These are phyloP conservation scores for Cyprinodon diabolis DNA, from an alignment of 2,797 vertebrate genomes.

Conservation along the genomic window DNA sequence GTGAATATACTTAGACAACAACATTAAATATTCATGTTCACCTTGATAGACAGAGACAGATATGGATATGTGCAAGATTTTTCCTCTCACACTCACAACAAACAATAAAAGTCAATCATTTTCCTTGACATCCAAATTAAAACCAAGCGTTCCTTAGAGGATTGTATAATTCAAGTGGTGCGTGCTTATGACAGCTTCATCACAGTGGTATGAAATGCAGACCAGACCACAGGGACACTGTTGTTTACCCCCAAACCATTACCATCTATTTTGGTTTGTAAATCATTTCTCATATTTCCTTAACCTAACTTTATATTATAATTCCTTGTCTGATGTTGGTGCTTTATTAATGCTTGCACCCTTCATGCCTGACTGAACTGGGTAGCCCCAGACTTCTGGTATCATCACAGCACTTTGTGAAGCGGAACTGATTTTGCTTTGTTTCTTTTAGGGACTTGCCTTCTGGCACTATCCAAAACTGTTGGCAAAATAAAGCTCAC, in stretches of 20 bases:
- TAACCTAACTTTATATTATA: conserved; percentile 25
- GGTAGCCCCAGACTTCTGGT: conserved; percentile 62
- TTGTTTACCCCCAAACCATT: conserved; percentile 73
- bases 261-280: conserved; percentile 61
- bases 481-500: conserved; percentile 19
- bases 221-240: conserved; percentile 68
- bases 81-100: conserved; percentile 21
- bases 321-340: conserved; percentile 62
- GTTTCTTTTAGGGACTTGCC: conserved; percentile 55
- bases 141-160: conserved; percentile 68
- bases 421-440: conserved; percentile 63
- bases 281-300: conserved; percentile 66
- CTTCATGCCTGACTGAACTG: conserved; percentile 68
- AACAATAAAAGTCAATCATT: conserved; percentile 74
- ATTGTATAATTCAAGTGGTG: conserved; percentile 63
- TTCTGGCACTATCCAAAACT: conserved; percentile 40
- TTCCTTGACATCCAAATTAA: conserved; percentile 77
- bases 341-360: conserved; percentile 73
- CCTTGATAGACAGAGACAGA: conserved; percentile 31
- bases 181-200: conserved; percentile 75
- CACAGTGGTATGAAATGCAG: conserved; percentile 72
- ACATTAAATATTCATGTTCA: conserved; percentile 30
- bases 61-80: conserved; percentile 20
- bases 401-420: conserved; percentile 64
- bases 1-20: conserved; percentile 25